Conservation (phyloP, 2,113 vertebrate species). For the Syngnathus scovelli region DNA sequence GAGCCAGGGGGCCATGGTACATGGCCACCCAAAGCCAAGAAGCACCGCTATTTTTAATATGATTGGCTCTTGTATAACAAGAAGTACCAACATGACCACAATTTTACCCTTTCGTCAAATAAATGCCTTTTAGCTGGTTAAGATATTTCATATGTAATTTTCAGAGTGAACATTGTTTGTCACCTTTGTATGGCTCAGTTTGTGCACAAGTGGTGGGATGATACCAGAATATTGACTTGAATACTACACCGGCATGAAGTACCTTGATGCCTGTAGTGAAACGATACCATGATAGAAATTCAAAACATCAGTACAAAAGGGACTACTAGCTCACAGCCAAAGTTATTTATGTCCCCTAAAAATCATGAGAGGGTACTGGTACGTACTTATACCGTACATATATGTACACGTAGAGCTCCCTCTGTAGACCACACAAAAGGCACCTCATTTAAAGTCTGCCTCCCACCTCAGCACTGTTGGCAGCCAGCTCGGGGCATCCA, state of each 20-base stretch:
- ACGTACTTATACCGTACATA: too few relatives aligned
- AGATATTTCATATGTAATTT: background rate
- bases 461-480: conserved; percentile 19
- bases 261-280: too few relatives aligned
- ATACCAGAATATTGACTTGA: too few relatives aligned
- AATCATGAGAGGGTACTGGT: too few relatives aligned
- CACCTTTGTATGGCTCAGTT: background rate
- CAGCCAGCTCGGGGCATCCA: conserved; percentile 53
- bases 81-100: background rate
- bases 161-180: background rate
- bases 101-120: background rate
- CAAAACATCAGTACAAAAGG: too few relatives aligned
- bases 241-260: too few relatives aligned
- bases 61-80: conserved; percentile 1
- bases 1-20: conserved; percentile 20
- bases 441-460: background rate
- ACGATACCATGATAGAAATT: too few relatives aligned
- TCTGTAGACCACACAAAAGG: conserved; percentile 1
- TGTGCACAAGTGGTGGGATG: too few relatives aligned
- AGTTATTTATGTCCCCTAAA: too few relatives aligned
- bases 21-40: conserved; percentile 24
- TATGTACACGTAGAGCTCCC: background rate
- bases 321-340: too few relatives aligned
- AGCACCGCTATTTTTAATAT: conserved; percentile 29
- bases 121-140: background rate